A percentile compares a stretch with the other conserved stretches of the same genome.
Conservation (phyloP, 1,140 invertebrate genomes). For the Drosophila parvula region DNA sequence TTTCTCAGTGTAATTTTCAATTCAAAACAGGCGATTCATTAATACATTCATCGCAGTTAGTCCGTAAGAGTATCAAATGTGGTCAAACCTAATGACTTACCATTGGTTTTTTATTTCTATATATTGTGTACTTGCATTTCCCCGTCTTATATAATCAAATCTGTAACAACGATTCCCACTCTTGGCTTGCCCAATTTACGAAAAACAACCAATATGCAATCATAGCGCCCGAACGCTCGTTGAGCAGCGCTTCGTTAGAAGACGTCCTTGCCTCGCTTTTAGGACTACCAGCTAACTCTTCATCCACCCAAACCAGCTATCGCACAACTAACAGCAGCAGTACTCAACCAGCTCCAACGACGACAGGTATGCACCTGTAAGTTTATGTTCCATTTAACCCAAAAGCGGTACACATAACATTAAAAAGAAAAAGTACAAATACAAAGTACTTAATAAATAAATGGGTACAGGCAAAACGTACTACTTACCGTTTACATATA, state of each 20-base stretch:
- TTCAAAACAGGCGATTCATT: not conserved
- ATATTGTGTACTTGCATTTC: constrained; percentile 43
- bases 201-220: constrained; percentile 43
- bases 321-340: constrained; percentile 52
- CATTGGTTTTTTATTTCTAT: not conserved
- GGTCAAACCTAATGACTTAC: not conserved
- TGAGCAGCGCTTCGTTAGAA: constrained; percentile 93
- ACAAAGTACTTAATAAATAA: constrained; percentile 24
- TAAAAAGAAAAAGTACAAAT: constrained; percentile 4
- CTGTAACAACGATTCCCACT: constrained; percentile 15
- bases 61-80: not conserved
- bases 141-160: constrained; percentile 27
- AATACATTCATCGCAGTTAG: not conserved
- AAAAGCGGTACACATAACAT: constrained; percentile 26
- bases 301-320: constrained; percentile 66
- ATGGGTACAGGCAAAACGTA: not conserved
- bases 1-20: constrained; percentile 68
- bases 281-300: constrained; percentile 87
- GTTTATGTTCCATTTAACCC: constrained; percentile 85
- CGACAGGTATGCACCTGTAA: constrained; percentile 87
- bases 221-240: constrained; percentile 85
- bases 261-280: constrained; percentile 96
- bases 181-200: constrained; percentile 15
- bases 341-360: constrained; percentile 52
- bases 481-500: not conserved